Evolutionary conservation across 2,888 invertebrate genomes (phyloP).

Genomic region (Thera obeliscata): DNA sequence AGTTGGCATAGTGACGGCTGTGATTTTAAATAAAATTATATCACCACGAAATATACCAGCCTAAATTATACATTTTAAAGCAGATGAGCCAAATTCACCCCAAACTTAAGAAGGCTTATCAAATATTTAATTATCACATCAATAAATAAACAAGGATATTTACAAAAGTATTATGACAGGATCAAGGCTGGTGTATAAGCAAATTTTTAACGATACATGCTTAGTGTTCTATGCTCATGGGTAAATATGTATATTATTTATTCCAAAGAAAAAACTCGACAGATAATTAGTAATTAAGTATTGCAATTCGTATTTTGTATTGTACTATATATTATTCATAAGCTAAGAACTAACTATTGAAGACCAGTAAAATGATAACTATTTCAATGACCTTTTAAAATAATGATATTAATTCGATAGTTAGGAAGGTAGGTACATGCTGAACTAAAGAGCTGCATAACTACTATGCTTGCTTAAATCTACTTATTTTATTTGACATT

Average conservation of each 20-base stretch:
- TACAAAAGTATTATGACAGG: no score
- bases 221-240: constrained; percentile 1
- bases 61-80: no score
- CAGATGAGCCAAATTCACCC: no score
- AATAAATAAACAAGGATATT: no score
- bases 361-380: neutral
- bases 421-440: constrained; percentile 14
- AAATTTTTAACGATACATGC: constrained; percentile 18
- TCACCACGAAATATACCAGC: no score
- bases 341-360: no score
- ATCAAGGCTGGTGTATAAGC: neutral
- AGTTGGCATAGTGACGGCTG: no score
- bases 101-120: no score
- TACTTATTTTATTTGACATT: neutral
- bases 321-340: neutral
- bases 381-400: neutral
- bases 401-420: neutral
- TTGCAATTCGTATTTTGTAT: neutral
- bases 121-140: no score
- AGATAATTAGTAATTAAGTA: no score
- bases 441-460: constrained; percentile 22
- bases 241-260: neutral
- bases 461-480: neutral
- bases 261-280: neutral
- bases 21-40: no score